Evolutionary conservation across 2,888 invertebrate species (phyloP), one percentile per base, ranked within the genome.

Genomic region (Octodonta nipae): DNA sequence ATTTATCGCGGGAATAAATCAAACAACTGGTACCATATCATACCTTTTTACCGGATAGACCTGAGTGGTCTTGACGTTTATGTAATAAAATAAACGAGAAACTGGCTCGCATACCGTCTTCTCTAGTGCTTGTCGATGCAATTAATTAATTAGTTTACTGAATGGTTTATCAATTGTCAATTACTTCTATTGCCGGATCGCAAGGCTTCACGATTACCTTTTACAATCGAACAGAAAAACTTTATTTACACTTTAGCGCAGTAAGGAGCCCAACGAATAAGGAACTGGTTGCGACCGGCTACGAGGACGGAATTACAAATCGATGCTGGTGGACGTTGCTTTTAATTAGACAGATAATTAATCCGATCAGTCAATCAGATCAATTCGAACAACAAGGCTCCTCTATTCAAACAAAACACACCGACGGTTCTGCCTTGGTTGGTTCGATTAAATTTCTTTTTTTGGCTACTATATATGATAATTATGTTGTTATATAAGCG

Each of bases 71-170:
- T 41, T 36, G 29, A 45, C 48, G 44, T 51, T 50, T 51, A 43
- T 35, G 47, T 38, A 40, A 47, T 49, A 49, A 50, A n/a, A n/a
- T n/a, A n/a, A 49, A 51, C 45, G 46, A 48, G 44, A 51, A 41
- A 43, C 47, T 36, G n/a, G 46, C 45, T 49, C 46, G 44, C 50
- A 49, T 50, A 44, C 41, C 42, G 40, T 42, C 35, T 12, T 10
- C 14, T 28, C 34, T 41, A 43, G 46, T 40, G 49, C 44, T 50
- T 46, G 50, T 45, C 45, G 42, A 45, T 44, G 48, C 48, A 55
- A 55, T 55, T 60, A 60, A 60, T 57, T 59, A 60, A 58, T 60
- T 60, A 60, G 56, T 51, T 54, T 54, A 54, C 52, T 47, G 50
- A 50, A 50, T 50, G 53, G 49, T 50, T 56, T 56, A 55, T 57